phyloP scores from a whole-genome alignment of 2,797 vertebrate species.

The Hyperoplus lanceolatus region DNA sequence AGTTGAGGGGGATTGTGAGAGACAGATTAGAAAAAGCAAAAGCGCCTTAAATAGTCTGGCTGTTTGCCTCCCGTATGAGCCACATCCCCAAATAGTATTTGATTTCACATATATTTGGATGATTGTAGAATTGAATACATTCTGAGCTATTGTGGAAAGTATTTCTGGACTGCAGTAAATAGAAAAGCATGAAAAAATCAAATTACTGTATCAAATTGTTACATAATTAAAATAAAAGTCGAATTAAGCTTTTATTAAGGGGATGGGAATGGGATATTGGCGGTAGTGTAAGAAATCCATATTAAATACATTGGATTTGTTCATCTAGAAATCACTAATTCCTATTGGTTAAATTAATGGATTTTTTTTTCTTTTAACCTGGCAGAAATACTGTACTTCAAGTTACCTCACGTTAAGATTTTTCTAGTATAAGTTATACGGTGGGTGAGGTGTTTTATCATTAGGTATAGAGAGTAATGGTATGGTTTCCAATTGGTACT shows the following conservation, averaged over 20 bases:
- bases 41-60: background rate
- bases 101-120: too few relatives aligned
- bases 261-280: accelerated
- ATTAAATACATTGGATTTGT: background rate
- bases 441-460: background rate
- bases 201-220: background rate
- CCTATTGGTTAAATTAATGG: background rate
- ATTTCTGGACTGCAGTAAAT: background rate
- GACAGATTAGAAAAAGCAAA: background rate
- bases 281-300: background rate
- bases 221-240: background rate
- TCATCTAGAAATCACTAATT: background rate
- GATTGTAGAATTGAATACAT: too few relatives aligned
- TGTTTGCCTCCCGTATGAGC: background rate
- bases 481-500: background rate
- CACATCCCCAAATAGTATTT: background rate
- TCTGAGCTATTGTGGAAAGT: background rate
- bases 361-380: background rate
- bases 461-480: background rate
- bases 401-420: background rate
- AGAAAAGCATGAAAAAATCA: background rate
- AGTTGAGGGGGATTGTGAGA: background rate
- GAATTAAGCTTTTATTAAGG: background rate
- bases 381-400: background rate
- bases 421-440: background rate